Percentiles rank a stretch among this genome's conserved stretches.
Conservation (phyloP, 2,113 vertebrate species). For the Callionymus lyra region DNA sequence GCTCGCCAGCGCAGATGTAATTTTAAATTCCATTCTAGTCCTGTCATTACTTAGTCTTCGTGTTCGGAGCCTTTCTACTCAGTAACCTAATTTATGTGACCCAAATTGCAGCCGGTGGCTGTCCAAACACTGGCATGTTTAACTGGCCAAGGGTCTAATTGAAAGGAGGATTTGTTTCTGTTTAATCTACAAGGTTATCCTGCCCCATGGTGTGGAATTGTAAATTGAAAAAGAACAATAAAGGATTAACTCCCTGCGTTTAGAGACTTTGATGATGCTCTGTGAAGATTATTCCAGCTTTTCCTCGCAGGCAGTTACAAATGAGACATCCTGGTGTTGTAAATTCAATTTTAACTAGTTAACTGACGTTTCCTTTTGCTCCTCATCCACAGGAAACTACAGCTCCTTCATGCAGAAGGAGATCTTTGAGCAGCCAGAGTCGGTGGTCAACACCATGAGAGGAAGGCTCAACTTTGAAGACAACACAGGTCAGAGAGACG, state of each 20-base stretch:
- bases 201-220: background rate
- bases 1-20: conserved; percentile 9
- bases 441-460: conserved; percentile 97
- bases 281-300: conserved; percentile 6
- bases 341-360: conserved; percentile 11
- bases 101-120: conserved; percentile 44
- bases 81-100: conserved; percentile 55
- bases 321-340: background rate
- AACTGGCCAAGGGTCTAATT: conserved; percentile 9
- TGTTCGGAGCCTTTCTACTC: conserved; percentile 37
- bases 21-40: conserved; percentile 47
- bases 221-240: conserved; percentile 2
- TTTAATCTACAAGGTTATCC: conserved; percentile 1
- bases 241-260: conserved; percentile 3
- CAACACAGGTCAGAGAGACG: conserved; percentile 78
- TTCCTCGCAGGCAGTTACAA: conserved; percentile 8
- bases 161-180: conserved; percentile 24
- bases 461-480: conserved; percentile 95
- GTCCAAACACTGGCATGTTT: conserved; percentile 28
- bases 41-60: conserved; percentile 43
- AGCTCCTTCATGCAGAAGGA: conserved; percentile 99
- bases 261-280: conserved; percentile 7
- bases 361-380: conserved; percentile 18
- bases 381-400: conserved; percentile 78
- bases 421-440: conserved; percentile 97